These are phyloP conservation scores for Labeo catla DNA, from an alignment of 2,113 vertebrate genomes.

Conservation along the genomic window DNA sequence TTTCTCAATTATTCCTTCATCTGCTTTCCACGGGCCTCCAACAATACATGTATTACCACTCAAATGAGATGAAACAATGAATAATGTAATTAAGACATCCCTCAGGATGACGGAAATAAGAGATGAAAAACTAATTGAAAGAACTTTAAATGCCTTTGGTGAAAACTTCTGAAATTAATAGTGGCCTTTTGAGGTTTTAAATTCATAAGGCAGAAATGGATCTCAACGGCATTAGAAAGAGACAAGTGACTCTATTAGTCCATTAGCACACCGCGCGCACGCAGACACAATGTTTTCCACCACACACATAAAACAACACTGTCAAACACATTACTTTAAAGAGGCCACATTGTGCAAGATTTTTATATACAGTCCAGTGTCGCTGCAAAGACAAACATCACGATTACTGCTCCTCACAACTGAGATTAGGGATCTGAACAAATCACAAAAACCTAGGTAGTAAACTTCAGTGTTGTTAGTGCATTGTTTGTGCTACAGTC, in stretches of 20 bases:
- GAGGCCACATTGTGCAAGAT: background rate
- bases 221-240: constrained; percentile 8
- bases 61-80: constrained; percentile 52
- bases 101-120: constrained; percentile 33
- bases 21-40: constrained; percentile 10
- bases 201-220: constrained; percentile 32
- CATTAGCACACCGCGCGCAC: background rate
- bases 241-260: constrained; percentile 6
- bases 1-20: constrained; percentile 31
- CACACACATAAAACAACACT: constrained; percentile 8
- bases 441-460: background rate
- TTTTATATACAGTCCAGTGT: background rate
- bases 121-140: constrained; percentile 16
- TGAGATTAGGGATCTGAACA: background rate
- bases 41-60: constrained; percentile 48
- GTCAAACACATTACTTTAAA: background rate
- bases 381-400: constrained; percentile 11
- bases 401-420: background rate
- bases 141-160: constrained; percentile 49
- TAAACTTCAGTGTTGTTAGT: background rate
- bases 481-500: background rate
- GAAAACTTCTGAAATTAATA: constrained; percentile 55
- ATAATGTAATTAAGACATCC: constrained; percentile 53
- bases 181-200: constrained; percentile 43
- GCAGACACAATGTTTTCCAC: background rate